phyloP scores from a whole-genome alignment of 2,113 vertebrate species.

The Dasypus novemcinctus region DNA sequence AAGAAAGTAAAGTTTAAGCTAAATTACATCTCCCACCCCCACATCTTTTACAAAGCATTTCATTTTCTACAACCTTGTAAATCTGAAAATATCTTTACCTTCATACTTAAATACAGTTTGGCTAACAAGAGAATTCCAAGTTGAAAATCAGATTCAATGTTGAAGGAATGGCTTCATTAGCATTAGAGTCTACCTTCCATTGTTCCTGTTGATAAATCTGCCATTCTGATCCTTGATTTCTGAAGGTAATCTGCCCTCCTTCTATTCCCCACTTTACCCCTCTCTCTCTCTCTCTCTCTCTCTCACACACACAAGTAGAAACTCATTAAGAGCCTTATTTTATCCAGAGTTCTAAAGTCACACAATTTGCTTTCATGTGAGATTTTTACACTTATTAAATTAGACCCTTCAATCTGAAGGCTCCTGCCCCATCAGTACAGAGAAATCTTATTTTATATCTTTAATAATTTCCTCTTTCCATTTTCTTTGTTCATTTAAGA shows the following conservation, averaged over 20 bases:
- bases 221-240: not conserved
- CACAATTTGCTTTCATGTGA: not conserved
- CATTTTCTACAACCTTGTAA: not conserved
- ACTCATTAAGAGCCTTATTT: not conserved
- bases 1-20: slow-evolving; percentile 1
- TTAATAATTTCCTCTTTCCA: not conserved
- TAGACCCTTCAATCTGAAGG: not conserved
- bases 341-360: not conserved
- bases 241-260: not conserved
- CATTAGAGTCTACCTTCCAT: not conserved
- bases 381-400: not conserved
- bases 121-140: not conserved
- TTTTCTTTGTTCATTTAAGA: not conserved
- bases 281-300: no score
- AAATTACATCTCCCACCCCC: not conserved
- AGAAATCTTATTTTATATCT: not conserved
- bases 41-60: not conserved
- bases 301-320: not conserved
- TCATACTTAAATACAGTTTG: not conserved
- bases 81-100: slow-evolving; percentile 17
- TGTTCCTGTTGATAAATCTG: not conserved
- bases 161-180: slow-evolving; percentile 11
- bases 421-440: not conserved
- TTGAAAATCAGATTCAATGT: slow-evolving; percentile 24
- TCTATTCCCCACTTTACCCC: no score